Percentiles rank a stretch among this genome's conserved stretches.
These are phyloP conservation scores for Cordilura impudica DNA, from an alignment of 2,888 invertebrate genomes.

Conservation along the genomic window DNA sequence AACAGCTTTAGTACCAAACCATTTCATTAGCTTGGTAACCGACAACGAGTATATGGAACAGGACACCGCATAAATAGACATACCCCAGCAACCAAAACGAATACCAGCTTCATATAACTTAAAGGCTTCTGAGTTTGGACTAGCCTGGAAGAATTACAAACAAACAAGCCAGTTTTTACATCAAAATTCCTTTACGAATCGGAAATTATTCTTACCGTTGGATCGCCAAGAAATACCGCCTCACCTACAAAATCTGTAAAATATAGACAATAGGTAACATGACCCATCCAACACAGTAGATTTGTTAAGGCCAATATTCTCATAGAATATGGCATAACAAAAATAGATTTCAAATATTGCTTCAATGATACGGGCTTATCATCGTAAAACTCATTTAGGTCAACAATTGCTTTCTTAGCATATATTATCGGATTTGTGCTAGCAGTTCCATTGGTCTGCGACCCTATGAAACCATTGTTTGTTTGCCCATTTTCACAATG, in stretches of 20 bases:
- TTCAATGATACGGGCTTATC: conserved; percentile 70
- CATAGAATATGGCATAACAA: conserved; percentile 81
- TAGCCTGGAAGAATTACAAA: conserved; percentile 65
- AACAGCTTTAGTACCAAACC: conserved; percentile 73
- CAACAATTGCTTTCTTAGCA: conserved; percentile 47
- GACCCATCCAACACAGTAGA: conserved; percentile 83
- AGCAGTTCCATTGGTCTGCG: background rate
- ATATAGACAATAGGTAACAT: conserved; percentile 83
- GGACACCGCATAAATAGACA: conserved; percentile 78
- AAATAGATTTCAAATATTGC: conserved; percentile 79
- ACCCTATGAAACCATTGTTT: background rate
- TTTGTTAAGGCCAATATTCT: conserved; percentile 81
- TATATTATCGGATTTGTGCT: conserved; percentile 1
- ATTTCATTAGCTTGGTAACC: conserved; percentile 76
- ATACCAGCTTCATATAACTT: conserved; percentile 76
- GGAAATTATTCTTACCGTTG: conserved; percentile 71
- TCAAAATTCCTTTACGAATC: too few relatives aligned
- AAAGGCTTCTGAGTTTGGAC: conserved; percentile 66
- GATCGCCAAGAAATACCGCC: conserved; percentile 81
- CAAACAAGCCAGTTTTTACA: background rate
- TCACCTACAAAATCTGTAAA: conserved; percentile 85
- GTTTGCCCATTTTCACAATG: background rate
- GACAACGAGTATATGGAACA: conserved; percentile 77
- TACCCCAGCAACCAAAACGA: conserved; percentile 78
- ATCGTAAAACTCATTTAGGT: conserved; percentile 54